phyloP scores from a whole-genome alignment of 2,113 vertebrate genomes.

The Chaetorhynchus papuensis region DNA sequence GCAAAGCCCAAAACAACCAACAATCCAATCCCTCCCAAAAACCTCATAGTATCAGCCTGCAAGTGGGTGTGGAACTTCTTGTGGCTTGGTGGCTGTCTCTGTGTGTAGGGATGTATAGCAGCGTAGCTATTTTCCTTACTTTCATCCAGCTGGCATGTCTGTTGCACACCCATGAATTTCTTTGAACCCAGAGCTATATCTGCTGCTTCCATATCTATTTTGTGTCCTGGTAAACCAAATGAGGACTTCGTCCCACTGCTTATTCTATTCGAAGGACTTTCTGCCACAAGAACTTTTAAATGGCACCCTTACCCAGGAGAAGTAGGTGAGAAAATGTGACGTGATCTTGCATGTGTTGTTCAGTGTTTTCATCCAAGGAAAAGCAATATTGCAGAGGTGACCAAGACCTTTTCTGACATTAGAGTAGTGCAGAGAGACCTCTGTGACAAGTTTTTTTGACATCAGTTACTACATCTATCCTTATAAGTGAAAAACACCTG shows the following conservation, averaged over 20 bases:
- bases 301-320: background rate
- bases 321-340: background rate
- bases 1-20: background rate
- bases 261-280: background rate
- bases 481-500: background rate
- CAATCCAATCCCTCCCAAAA: rapidly evolving
- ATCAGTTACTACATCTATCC: background rate
- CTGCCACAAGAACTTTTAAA: background rate
- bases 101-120: rapidly evolving
- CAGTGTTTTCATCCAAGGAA: background rate
- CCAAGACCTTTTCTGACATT: background rate
- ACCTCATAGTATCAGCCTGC: rapidly evolving
- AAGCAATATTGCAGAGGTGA: background rate
- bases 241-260: background rate
- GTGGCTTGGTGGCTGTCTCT: rapidly evolving
- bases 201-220: background rate
- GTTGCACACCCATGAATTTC: background rate
- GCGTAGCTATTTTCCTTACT: background rate
- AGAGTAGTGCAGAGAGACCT: background rate
- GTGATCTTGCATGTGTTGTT: background rate
- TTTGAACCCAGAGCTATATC: background rate
- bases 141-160: rapidly evolving
- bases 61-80: background rate
- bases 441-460: background rate
- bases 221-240: background rate